Conservation (phyloP, 2,797 vertebrate genomes). For the Carapus acus region DNA sequence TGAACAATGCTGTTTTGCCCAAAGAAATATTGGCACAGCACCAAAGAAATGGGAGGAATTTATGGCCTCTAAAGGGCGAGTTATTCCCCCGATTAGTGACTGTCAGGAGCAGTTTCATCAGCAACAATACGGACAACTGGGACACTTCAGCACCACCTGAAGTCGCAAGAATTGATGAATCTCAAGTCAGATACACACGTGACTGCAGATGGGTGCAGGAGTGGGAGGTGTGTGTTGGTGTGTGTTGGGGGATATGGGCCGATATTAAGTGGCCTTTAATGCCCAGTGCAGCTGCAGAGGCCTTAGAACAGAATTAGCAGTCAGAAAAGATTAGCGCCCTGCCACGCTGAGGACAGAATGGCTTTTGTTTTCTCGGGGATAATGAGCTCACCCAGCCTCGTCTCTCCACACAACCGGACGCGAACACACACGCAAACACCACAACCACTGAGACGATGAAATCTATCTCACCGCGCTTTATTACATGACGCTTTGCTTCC, state of each 20-base stretch:
- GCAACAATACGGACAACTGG: constrained; percentile 12
- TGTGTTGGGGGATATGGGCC: neutral
- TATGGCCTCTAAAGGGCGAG: neutral
- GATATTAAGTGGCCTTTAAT: constrained; percentile 39
- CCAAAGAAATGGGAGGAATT: constrained; percentile 38
- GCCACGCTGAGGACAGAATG: constrained; percentile 70
- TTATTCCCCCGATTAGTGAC: neutral
- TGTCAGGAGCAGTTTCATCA: constrained; percentile 8
- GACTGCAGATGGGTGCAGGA: constrained; percentile 43
- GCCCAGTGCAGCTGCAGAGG: constrained; percentile 43
- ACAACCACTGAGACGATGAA: constrained; percentile 24
- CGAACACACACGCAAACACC: constrained; percentile 41
- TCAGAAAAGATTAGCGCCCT: constrained; percentile 78
- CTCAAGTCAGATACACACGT: constrained; percentile 46
- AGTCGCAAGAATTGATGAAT: constrained; percentile 8
- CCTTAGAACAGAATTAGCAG: constrained; percentile 69
- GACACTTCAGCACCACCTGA: constrained; percentile 15
- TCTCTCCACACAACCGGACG: constrained; percentile 43
- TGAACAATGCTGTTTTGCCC: constrained; percentile 34
- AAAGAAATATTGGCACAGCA: constrained; percentile 32
- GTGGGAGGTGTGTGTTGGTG: no score
- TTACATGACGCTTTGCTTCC: constrained; percentile 21
- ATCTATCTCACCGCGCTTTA: constrained; percentile 25
- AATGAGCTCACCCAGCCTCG: constrained; percentile 68
- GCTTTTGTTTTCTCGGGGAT: constrained; percentile 72